A percentile compares a stretch with the other conserved stretches of the same genome.
These are phyloP conservation scores for Seladonia tumulorum DNA, from an alignment of 2,888 invertebrate species.

Conservation along the genomic window DNA sequence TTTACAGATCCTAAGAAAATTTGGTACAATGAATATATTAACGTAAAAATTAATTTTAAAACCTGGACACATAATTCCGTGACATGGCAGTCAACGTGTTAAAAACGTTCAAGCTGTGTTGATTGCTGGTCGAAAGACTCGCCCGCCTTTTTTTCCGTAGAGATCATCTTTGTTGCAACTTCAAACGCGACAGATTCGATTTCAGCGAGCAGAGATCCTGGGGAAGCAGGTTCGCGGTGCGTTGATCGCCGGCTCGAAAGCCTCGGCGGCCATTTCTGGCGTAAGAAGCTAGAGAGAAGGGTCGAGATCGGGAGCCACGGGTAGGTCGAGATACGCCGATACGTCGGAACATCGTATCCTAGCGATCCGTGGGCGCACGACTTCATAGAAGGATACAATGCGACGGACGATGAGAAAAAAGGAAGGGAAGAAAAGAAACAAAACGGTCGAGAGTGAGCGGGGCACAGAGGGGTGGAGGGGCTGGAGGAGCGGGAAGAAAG, in stretches of 20 bases:
- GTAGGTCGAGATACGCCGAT: conserved; percentile 37
- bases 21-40: no score
- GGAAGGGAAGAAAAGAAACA: conserved; percentile 46
- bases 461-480: neutral
- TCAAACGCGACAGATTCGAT: neutral
- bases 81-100: no score
- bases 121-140: neutral
- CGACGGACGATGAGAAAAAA: conserved; percentile 37
- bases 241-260: neutral
- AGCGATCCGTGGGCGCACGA: conserved; percentile 57
- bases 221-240: neutral
- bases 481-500: conserved; percentile 32
- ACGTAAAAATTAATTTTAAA: no score
- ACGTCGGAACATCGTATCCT: conserved; percentile 63
- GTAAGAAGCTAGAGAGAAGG: conserved; percentile 10
- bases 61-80: no score
- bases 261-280: neutral
- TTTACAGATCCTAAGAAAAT: no score
- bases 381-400: conserved; percentile 70
- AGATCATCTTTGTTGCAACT: no score
- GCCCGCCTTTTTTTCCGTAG: neutral
- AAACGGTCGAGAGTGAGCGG: conserved; percentile 40
- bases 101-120: neutral
- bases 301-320: conserved; percentile 13
- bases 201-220: neutral